Evolutionary conservation across 2,797 vertebrate species (phyloP).

Genomic region (Tachyglossus aculeatus): DNA sequence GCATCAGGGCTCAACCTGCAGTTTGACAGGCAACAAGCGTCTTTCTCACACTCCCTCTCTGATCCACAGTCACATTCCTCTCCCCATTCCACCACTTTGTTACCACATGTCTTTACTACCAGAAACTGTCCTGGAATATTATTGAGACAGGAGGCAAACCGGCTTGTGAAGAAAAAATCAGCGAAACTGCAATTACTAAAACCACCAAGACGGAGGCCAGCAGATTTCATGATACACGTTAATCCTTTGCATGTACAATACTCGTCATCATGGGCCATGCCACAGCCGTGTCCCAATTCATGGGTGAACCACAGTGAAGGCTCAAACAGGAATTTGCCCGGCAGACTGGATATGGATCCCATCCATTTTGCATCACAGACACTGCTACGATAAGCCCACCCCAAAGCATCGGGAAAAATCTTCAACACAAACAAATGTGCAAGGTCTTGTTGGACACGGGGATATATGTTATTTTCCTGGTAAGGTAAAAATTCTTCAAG

Average conservation of each 20-base stretch:
- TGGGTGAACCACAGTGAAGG: constrained; percentile 13
- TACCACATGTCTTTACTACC: neutral
- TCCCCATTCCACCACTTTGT: neutral
- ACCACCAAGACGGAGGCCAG: neutral
- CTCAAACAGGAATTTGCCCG: neutral
- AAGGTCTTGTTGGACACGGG: constrained; percentile 8
- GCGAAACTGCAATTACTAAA: constrained; percentile 58
- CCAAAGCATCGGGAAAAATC: neutral
- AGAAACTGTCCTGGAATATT: constrained; percentile 35
- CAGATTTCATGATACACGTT: constrained; percentile 36
- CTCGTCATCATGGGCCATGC: neutral
- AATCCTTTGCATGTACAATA: neutral
- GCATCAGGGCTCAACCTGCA: constrained; percentile 73
- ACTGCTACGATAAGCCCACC: accelerated
- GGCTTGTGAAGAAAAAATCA: neutral
- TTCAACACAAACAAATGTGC: constrained; percentile 19
- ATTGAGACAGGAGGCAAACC: constrained; percentile 3
- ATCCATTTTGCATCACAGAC: neutral
- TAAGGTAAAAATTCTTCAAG: neutral
- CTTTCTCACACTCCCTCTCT: neutral
- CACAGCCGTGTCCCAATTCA: constrained; percentile 52
- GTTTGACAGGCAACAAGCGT: constrained; percentile 76
- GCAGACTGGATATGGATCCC: constrained; percentile 25
- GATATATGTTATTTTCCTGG: neutral
- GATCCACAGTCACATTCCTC: neutral